Evolutionary conservation across 2,113 vertebrate genomes (phyloP).

Genomic region (Oncorhynchus masou): DNA sequence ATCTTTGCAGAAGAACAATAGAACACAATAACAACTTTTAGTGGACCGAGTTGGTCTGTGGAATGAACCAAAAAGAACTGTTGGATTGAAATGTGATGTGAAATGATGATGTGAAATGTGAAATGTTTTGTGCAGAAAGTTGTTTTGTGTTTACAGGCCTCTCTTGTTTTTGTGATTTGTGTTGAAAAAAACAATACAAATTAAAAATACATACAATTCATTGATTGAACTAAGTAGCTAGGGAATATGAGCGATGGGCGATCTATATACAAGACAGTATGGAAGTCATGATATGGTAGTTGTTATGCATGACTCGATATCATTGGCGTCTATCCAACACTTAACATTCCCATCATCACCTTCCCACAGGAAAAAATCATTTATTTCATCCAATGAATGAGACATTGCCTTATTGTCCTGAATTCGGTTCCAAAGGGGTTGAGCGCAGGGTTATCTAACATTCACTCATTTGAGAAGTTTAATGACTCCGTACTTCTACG

Average conservation of each 20-base stretch:
- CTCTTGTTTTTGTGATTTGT: too few relatives aligned
- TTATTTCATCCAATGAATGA: slow-evolving; percentile 49
- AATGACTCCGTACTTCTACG: slow-evolving; percentile 54
- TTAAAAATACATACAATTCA: too few relatives aligned
- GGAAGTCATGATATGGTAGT: neutral
- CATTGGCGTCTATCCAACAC: neutral
- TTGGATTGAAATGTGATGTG: too few relatives aligned
- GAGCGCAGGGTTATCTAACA: slow-evolving; percentile 48
- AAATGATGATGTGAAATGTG: too few relatives aligned
- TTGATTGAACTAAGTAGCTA: too few relatives aligned
- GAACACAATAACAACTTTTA: slow-evolving; percentile 15
- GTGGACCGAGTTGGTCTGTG: neutral
- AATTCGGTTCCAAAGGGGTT: slow-evolving; percentile 46
- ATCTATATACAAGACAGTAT: neutral
- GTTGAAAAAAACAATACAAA: too few relatives aligned
- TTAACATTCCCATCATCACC: slow-evolving; percentile 11
- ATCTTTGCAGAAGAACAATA: slow-evolving; percentile 18
- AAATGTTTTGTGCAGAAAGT: too few relatives aligned
- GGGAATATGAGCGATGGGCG: too few relatives aligned
- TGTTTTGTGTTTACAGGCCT: too few relatives aligned
- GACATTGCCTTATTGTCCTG: slow-evolving; percentile 46
- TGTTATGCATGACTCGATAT: neutral
- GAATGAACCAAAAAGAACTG: neutral
- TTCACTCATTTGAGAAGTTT: slow-evolving; percentile 55
- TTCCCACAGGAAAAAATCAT: slow-evolving; percentile 21